phyloP scores from a whole-genome alignment of 2,113 vertebrate genomes.

The Myotis brandtii region DNA sequence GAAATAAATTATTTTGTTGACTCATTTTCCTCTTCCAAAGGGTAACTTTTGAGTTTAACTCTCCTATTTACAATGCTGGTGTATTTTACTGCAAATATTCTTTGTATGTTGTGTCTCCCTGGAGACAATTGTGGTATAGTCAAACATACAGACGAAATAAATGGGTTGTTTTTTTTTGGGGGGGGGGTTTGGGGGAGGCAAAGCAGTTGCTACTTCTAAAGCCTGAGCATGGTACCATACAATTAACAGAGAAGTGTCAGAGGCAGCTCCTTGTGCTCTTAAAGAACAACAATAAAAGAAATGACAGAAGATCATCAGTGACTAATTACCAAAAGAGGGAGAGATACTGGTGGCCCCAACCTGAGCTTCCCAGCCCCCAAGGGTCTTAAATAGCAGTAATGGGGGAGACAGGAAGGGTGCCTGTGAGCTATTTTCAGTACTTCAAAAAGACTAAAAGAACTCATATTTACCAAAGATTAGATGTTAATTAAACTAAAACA shows the following conservation, averaged over 20 bases:
- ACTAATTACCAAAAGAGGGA: constrained; percentile 40
- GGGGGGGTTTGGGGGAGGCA: too few relatives aligned
- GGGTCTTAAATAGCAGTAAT: background rate
- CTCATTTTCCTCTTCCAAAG: background rate
- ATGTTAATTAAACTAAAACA: constrained; percentile 71
- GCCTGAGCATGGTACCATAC: background rate
- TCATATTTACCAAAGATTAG: constrained; percentile 51
- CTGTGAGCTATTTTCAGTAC: constrained; percentile 14
- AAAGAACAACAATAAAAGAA: background rate
- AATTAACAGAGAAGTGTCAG: constrained; percentile 25
- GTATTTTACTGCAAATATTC: constrained; percentile 27
- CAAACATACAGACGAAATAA: constrained; percentile 13
- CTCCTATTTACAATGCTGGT: background rate
- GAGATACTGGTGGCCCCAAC: constrained; percentile 31
- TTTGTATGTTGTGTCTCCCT: constrained; percentile 32
- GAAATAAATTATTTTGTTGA: constrained; percentile 24
- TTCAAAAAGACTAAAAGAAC: constrained; percentile 52
- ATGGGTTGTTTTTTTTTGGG: background rate
- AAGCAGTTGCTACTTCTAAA: constrained; percentile 27
- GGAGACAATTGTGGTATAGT: background rate
- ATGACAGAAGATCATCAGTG: constrained; percentile 15
- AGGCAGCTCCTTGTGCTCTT: background rate
- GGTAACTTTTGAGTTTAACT: background rate
- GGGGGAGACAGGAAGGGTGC: background rate
- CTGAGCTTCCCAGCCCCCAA: background rate